These are phyloP conservation scores for Zaprionus bogoriensis DNA, from an alignment of 2,888 invertebrate genomes.

Conservation along the genomic window DNA sequence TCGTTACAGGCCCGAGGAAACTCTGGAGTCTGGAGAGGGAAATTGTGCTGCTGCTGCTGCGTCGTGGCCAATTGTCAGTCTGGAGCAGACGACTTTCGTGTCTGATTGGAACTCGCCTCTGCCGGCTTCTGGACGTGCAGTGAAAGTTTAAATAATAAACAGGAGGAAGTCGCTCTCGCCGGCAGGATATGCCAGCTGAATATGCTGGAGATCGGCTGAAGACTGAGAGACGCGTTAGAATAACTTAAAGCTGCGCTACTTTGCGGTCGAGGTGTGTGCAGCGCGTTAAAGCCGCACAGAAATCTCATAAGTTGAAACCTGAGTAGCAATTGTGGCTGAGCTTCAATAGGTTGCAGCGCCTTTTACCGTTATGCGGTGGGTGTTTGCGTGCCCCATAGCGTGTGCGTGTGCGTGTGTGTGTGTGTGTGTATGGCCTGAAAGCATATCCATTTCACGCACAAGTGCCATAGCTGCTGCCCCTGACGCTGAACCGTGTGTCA, in stretches of 20 bases:
- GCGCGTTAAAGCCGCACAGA: constrained; percentile 34
- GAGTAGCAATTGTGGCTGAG: constrained; percentile 27
- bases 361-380: constrained; percentile 49
- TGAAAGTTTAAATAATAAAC: constrained; percentile 73
- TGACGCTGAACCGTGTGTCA: constrained; percentile 75
- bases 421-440: constrained; percentile 62
- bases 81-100: constrained; percentile 34
- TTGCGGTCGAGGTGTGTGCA: neutral
- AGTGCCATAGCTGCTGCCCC: constrained; percentile 61
- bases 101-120: constrained; percentile 60
- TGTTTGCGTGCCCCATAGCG: too few species aligned
- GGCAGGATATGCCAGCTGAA: neutral
- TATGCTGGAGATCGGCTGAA: too few species aligned
- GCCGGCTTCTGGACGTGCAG: constrained; percentile 63
- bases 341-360: constrained; percentile 42
- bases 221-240: too few species aligned
- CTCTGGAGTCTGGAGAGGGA: too few species aligned
- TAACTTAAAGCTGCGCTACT: too few species aligned
- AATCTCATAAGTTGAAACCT: constrained; percentile 34
- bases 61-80: constrained; percentile 74
- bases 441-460: constrained; percentile 78
- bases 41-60: constrained; percentile 20
- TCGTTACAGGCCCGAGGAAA: too few species aligned
- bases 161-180: constrained; percentile 7
- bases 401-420: constrained; percentile 20